Percentiles rank a stretch among this genome's conserved stretches.
These are phyloP conservation scores for Mnemiopsis leidyi DNA, from an alignment of 37 sponge, comb jelly and placozoan species.

Conservation along the genomic window DNA sequence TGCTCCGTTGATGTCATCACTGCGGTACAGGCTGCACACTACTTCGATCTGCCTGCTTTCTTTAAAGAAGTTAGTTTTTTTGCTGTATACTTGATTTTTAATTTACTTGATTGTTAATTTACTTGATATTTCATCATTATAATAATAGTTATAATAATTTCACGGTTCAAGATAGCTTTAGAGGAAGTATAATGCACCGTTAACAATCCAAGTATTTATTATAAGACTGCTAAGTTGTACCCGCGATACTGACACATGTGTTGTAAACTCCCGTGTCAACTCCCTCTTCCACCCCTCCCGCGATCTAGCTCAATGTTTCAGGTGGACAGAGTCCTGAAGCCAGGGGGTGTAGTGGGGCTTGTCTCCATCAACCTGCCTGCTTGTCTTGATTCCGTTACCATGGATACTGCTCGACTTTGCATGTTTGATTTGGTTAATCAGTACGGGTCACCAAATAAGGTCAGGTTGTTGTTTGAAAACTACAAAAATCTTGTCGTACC, in stretches of 20 bases:
- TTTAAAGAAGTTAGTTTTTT: constrained; percentile 36
- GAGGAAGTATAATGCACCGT: too few relatives aligned
- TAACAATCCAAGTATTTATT: too few relatives aligned
- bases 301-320: too few relatives aligned
- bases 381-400: background rate
- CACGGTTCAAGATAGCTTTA: too few relatives aligned
- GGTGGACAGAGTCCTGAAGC: constrained; percentile 14
- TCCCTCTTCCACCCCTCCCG: too few relatives aligned
- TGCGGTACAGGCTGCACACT: constrained; percentile 33
- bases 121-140: too few relatives aligned
- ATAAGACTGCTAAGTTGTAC: too few relatives aligned
- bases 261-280: too few relatives aligned
- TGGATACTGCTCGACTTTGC: background rate
- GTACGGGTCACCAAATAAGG: background rate
- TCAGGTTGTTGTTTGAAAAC: background rate
- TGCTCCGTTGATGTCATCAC: constrained; percentile 26
- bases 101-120: too few relatives aligned
- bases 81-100: too few relatives aligned
- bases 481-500: background rate
- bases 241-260: too few relatives aligned
- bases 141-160: too few relatives aligned
- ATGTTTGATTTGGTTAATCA: background rate
- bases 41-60: constrained; percentile 36
- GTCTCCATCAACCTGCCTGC: background rate
- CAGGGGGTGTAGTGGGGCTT: background rate